These are phyloP conservation scores for Typhlichthys subterraneus DNA, from an alignment of 2,797 vertebrate species.

Conservation along the genomic window DNA sequence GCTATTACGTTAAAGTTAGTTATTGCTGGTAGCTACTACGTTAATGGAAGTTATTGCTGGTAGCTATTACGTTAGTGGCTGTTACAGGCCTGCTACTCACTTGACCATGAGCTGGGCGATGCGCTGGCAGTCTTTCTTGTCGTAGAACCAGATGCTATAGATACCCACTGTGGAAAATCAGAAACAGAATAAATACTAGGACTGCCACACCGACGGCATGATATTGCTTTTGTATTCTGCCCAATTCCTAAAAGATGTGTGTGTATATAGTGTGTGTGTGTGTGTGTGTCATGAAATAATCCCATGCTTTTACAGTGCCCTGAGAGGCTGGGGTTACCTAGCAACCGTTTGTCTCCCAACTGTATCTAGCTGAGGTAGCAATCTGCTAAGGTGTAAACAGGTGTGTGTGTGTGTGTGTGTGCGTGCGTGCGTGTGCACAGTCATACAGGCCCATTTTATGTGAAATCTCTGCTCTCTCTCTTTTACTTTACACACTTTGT, in stretches of 20 bases:
- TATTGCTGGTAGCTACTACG: too few relatives aligned
- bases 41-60: too few relatives aligned
- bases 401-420: constrained; percentile 28
- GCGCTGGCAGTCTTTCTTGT: constrained; percentile 95
- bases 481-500: too few relatives aligned
- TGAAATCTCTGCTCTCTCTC: too few relatives aligned
- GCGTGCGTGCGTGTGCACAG: neutral
- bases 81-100: constrained; percentile 78
- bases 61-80: too few relatives aligned
- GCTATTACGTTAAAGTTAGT: too few relatives aligned
- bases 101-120: constrained; percentile 96
- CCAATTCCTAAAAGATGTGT: neutral
- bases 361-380: constrained; percentile 48
- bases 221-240: too few relatives aligned
- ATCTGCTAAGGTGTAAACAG: constrained; percentile 58
- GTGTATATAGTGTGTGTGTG: constrained; percentile 24
- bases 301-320: constrained; percentile 16
- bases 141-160: constrained; percentile 99
- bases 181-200: constrained; percentile 21
- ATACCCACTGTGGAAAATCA: constrained; percentile 85
- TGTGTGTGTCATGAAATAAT: constrained; percentile 35
- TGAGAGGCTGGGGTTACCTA: constrained; percentile 52
- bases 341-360: constrained; percentile 64
- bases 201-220: neutral
- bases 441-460: too few relatives aligned